Percentiles rank a stretch among this genome's conserved stretches.
Conservation (phyloP, 1,140 invertebrate genomes). For the Tetranychus cinnabarinus region DNA sequence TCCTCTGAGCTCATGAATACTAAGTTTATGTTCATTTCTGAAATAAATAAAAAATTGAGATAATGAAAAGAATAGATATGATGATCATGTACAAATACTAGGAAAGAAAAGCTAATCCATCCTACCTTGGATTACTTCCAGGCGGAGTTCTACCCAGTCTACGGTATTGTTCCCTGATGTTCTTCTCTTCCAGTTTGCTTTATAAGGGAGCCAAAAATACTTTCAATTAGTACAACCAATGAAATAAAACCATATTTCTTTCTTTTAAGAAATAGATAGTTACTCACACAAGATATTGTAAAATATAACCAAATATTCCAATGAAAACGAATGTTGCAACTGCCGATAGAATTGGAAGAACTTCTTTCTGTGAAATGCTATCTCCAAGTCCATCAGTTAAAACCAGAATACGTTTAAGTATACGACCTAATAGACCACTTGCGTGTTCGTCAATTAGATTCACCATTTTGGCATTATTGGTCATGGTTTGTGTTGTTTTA, state of each 20-base stretch:
- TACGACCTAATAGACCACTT: constrained; percentile 40
- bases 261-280: neutral
- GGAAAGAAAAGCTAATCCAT: neutral
- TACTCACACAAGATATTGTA: constrained; percentile 61
- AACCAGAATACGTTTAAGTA: constrained; percentile 37
- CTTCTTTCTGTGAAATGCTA: constrained; percentile 49
- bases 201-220: neutral
- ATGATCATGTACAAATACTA: neutral
- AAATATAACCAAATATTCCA: constrained; percentile 52
- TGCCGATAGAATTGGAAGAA: constrained; percentile 54
- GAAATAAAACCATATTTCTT: neutral
- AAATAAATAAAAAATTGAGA: neutral
- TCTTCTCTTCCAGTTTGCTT: constrained; percentile 52
- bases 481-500: constrained; percentile 33
- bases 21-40: constrained; percentile 23
- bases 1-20: constrained; percentile 68
- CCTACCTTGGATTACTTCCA: constrained; percentile 5
- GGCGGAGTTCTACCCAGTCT: constrained; percentile 13
- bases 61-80: neutral
- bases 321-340: constrained; percentile 55
- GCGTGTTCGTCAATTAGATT: constrained; percentile 37
- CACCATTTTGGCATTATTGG: constrained; percentile 20
- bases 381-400: constrained; percentile 43
- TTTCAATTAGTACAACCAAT: neutral
- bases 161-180: constrained; percentile 30